These are phyloP conservation scores for Schizaphis graminum DNA, from an alignment of 2,888 invertebrate genomes.

Conservation along the genomic window DNA sequence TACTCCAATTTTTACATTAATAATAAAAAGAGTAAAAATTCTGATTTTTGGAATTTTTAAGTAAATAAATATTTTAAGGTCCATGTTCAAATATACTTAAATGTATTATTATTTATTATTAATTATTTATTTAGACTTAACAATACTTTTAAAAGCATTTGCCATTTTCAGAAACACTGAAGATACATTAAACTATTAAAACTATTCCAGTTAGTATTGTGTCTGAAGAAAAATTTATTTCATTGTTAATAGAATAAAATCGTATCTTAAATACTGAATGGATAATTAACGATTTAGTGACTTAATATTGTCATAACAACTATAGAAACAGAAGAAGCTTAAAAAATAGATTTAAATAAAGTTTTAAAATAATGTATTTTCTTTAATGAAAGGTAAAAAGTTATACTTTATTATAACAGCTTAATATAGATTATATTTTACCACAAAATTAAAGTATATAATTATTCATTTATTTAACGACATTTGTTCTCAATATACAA, in stretches of 20 bases:
- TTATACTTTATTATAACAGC: neutral
- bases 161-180: neutral
- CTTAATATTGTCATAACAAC: neutral
- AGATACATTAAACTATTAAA: neutral
- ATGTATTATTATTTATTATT: neutral
- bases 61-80: neutral
- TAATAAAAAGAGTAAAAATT: neutral
- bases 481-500: neutral
- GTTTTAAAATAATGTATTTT: neutral
- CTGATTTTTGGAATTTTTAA: neutral
- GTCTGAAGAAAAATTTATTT: neutral
- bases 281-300: neutral
- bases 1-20: neutral
- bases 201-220: neutral
- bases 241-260: neutral
- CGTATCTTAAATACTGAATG: neutral
- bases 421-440: neutral
- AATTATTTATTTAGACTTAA: neutral
- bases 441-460: neutral
- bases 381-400: neutral
- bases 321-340: neutral
- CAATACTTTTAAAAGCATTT: neutral
- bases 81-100: neutral
- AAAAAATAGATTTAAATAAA: neutral
- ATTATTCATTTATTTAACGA: neutral